phyloP scores from a whole-genome alignment of 2,797 vertebrate genomes.

The Otus scops region DNA sequence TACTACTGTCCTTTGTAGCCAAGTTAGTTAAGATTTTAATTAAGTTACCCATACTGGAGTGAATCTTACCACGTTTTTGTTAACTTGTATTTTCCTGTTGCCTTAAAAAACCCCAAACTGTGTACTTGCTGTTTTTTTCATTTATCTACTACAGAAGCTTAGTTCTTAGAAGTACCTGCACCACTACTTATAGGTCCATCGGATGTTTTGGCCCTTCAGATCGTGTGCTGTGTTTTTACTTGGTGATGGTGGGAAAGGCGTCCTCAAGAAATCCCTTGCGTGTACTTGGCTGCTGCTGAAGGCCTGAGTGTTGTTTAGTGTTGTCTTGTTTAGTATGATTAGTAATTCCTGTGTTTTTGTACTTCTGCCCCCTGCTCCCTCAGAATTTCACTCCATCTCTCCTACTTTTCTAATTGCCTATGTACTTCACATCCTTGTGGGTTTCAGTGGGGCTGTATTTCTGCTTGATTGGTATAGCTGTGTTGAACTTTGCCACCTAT shows the following conservation, averaged over 20 bases:
- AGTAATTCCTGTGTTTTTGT: neutral
- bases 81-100: neutral
- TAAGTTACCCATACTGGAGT: neutral
- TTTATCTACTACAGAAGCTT: neutral
- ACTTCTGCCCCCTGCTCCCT: neutral
- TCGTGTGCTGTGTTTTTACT: neutral
- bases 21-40: neutral
- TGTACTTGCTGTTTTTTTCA: neutral
- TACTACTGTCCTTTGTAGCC: neutral
- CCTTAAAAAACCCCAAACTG: neutral
- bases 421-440: neutral
- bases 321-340: too few relatives aligned
- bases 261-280: neutral
- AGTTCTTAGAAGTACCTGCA: neutral
- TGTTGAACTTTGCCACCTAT: neutral
- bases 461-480: neutral
- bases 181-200: fast-evolving
- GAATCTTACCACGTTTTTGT: neutral
- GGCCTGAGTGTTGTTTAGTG: neutral
- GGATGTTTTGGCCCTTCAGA: neutral
- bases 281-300: neutral
- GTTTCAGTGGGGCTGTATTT: neutral
- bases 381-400: neutral
- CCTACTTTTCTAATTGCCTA: fast-evolving
- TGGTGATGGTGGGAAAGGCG: neutral